Conservation (phyloP, 2,888 invertebrate species). For the Dryomyza anilis region DNA sequence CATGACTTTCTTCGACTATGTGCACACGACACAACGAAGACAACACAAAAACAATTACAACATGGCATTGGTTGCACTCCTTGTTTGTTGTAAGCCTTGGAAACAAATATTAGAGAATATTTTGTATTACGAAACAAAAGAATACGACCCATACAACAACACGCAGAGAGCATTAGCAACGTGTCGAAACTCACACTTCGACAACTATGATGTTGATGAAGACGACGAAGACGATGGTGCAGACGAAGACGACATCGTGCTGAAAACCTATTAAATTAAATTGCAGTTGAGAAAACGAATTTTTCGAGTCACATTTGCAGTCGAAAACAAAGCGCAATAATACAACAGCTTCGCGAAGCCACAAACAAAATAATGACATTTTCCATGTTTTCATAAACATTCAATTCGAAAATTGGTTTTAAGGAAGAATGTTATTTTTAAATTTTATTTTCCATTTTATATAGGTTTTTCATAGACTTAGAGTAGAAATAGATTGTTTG, state of each 20-base stretch:
- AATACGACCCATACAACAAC: background rate
- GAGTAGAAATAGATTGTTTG: too few relatives aligned
- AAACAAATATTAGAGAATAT: too few relatives aligned
- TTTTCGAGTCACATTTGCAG: slow-evolving; percentile 1
- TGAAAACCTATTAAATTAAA: slow-evolving; percentile 34
- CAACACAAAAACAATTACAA: background rate
- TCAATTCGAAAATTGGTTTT: too few relatives aligned
- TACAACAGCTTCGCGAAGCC: background rate
- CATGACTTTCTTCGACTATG: slow-evolving; percentile 33
- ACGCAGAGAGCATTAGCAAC: background rate
- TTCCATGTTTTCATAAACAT: too few relatives aligned
- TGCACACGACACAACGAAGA: slow-evolving; percentile 10
- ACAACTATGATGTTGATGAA: too few relatives aligned
- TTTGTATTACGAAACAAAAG: background rate
- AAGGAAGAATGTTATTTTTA: too few relatives aligned
- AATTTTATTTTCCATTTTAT: too few relatives aligned
- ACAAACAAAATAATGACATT: slow-evolving; percentile 5
- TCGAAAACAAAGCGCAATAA: background rate
- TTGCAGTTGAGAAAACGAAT: slow-evolving; percentile 5
- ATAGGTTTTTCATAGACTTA: too few relatives aligned
- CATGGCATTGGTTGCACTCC: background rate
- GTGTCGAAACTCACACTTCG: slow-evolving; percentile 21
- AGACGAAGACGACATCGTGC: slow-evolving; percentile 27
- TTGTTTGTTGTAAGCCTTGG: background rate
- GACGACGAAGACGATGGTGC: too few relatives aligned